Evolutionary conservation across 1,140 invertebrate species (phyloP), one percentile per base, ranked within the genome.

Genomic region (Sycobia sp.): DNA sequence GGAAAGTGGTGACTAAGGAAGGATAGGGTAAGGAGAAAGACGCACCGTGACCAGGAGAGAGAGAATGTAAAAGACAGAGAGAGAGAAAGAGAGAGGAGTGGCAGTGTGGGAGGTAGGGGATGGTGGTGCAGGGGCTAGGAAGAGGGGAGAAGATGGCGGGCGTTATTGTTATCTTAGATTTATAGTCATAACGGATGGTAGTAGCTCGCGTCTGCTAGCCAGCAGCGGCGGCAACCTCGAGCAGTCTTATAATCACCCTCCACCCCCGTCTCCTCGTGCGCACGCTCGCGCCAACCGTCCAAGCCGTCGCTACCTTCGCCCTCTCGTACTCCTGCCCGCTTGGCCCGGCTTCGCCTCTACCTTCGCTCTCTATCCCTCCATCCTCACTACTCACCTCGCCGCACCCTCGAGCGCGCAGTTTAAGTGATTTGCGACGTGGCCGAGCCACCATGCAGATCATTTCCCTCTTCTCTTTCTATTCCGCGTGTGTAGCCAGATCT

Each of bases 151-250:
- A 59, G 64, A 69, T 69, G 69, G 72, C 71, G 75, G 74, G 75
- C 77, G 77, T 80, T 81, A 81, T 80, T 81, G 79, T 81, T 81
- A 81, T 81, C 77, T 81, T 80, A 81, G 78, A 81, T 81, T 81
- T 81, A 80, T 81, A 81, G 78, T 80, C 78, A 80, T 80, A 81
- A 80, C 77, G 79, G 78, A 80, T 80, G 77, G 78, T 79, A 76
- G 70, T 76, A 77, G 74, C 78, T 76, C 73, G 27, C n/a, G n/a
- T n/a, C n/a, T n/a, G n/a, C 16, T 63, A 53, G 39, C 36, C 29
- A 57, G 39, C 27, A 59, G 27, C 77, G 74, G 76, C 72, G 76
- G 76, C 79, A 76, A 79, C 75, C 77, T 75, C 77, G 77, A 77
- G 76, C 77, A 76, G 77, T 81, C 77, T 81, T 81, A 81, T 80